Base-by-base conservation (phyloP, 2,888 invertebrate genomes). In the Acholoe squamosa region DNA sequence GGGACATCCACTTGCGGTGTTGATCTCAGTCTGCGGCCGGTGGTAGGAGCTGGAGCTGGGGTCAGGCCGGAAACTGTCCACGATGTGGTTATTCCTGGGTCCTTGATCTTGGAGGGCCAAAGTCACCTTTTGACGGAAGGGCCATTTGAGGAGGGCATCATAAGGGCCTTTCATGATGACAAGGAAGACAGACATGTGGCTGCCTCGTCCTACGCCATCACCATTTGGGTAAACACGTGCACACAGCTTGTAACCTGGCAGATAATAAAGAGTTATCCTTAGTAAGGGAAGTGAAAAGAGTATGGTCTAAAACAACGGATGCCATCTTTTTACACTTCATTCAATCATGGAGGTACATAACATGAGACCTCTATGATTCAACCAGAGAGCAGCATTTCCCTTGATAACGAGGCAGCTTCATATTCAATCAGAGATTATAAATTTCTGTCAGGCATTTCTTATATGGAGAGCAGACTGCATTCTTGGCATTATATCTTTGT, bases 1-100 rank as follows among this genome's bases (percentile, higher is more conserved):
- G 0, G 96, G 96, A 91, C 95, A 95, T 0, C 96, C 96, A 91
- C 94, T 94, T 5, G 96, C 96, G 19, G 95, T 95, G 93, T 95
- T 96, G 95, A 95, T 95, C 90, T 95, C 95, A 0, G 51, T 31
- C 19, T 93, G 93, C 5, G 96, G 96, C 34, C 94, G 92, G 88
- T 94, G 93, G 93, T 95, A 96, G 0, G 95, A 95, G 0, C 94
- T 93, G 89, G 95, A 95, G 77, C 93, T 93, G 0, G 94, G 94
- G 91, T 96, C 96, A 0, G 95, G 95, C 61, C 94, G 92, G 92
- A 96, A 96, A 0, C 95, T 94, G 90, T 95, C 95, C n/a, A 94
- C 91, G 5, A 95, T 92, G 88, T 95, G 94, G n/a, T 95, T 94
- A 28, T 90, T 77, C 19, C 93, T 92, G 0, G 80, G 51, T 0